phyloP scores from a whole-genome alignment of 1,140 invertebrate genomes.

The Monochamus saltuarius region DNA sequence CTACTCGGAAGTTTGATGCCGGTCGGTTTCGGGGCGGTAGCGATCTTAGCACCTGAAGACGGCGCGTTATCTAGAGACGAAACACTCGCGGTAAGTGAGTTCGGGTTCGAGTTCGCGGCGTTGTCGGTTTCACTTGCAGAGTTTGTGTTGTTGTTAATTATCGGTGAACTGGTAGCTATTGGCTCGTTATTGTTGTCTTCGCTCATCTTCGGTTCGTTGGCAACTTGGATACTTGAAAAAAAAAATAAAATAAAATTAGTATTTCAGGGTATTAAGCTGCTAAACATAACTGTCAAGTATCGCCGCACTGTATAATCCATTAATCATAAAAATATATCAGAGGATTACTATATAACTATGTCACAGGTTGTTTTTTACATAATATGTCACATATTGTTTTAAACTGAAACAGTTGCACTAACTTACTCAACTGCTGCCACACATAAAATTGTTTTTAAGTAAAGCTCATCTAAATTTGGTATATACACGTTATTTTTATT shows the following conservation, averaged over 20 bases:
- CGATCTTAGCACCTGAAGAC: constrained; percentile 37
- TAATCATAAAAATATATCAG: too few relatives aligned
- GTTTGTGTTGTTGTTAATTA: neutral
- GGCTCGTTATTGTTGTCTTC: constrained; percentile 13
- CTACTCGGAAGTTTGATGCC: constrained; percentile 63
- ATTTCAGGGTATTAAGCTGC: neutral
- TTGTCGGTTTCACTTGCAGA: neutral
- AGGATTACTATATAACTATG: too few relatives aligned
- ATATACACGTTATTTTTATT: too few relatives aligned
- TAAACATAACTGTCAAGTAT: too few relatives aligned
- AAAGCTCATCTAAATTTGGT: too few relatives aligned
- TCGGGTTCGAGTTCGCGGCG: neutral
- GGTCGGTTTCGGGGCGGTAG: constrained; percentile 46
- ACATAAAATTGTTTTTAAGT: too few relatives aligned
- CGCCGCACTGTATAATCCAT: too few relatives aligned
- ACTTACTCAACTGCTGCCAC: too few relatives aligned
- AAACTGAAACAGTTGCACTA: too few relatives aligned
- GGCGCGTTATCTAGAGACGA: constrained; percentile 30
- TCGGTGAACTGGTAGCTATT: constrained; percentile 1
- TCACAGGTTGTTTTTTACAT: too few relatives aligned
- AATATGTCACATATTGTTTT: too few relatives aligned
- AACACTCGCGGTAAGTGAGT: constrained; percentile 40
- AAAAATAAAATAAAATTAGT: neutral
- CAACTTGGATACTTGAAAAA: neutral
- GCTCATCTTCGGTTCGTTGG: neutral